phyloP scores from a whole-genome alignment of 1,140 invertebrate species.

The Drosophila ananassae region DNA sequence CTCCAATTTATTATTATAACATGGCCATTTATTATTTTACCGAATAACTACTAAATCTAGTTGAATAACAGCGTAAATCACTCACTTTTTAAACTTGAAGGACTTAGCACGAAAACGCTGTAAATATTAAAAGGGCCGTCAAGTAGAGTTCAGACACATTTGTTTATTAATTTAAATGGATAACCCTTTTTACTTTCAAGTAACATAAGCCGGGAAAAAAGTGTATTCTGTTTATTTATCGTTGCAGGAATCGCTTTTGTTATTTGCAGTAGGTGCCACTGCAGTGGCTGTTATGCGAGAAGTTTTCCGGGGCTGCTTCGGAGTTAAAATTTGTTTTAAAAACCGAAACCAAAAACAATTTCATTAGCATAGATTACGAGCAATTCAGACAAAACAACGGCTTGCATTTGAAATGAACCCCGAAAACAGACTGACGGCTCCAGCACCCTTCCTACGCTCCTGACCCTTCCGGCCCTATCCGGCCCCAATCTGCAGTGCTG shows the following conservation, averaged over 20 bases:
- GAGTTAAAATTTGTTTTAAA: slow-evolving; percentile 61
- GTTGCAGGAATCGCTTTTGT: slow-evolving; percentile 37
- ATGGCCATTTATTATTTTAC: neutral
- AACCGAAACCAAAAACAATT: slow-evolving; percentile 73
- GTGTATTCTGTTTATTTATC: slow-evolving; percentile 49
- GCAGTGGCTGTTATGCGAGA: slow-evolving; percentile 27
- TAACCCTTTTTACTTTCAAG: neutral
- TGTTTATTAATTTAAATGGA: neutral
- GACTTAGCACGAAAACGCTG: neutral
- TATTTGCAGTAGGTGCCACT: slow-evolving; percentile 13
- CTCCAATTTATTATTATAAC: neutral
- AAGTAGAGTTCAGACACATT: neutral
- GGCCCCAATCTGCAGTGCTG: slow-evolving; percentile 35
- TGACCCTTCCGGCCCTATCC: neutral
- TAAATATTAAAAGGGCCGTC: no score
- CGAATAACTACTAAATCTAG: no score
- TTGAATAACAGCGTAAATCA: no score
- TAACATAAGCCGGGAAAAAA: neutral
- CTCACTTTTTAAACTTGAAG: neutral
- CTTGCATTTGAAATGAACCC: slow-evolving; percentile 75
- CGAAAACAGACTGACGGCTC: slow-evolving; percentile 45
- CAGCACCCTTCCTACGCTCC: neutral
- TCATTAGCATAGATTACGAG: slow-evolving; percentile 81
- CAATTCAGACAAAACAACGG: slow-evolving; percentile 71
- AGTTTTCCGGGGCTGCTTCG: slow-evolving; percentile 36